Conservation (phyloP, 92 coral and sea anemone genomes). For the Pocillopora grandis region DNA sequence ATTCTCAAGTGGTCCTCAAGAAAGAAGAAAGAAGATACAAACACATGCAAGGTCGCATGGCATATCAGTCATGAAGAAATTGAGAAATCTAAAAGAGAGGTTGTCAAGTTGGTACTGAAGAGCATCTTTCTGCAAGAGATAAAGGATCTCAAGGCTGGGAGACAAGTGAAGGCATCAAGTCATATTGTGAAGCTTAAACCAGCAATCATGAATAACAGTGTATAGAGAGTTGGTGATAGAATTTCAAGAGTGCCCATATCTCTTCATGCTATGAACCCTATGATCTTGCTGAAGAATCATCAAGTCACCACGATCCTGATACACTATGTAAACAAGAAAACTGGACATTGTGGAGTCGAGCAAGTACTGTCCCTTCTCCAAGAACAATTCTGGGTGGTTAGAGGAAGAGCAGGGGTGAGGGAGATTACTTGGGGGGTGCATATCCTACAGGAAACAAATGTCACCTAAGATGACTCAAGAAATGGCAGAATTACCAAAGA, state of each 20-base stretch:
- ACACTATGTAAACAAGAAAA: constrained; percentile 42
- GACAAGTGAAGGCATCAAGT: constrained; percentile 29
- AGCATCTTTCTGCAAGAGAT: constrained; percentile 19
- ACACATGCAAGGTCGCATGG: too few relatives aligned
- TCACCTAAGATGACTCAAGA: constrained; percentile 31
- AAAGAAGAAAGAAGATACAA: background rate
- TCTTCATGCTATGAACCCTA: constrained; percentile 38
- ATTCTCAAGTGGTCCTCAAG: constrained; percentile 7
- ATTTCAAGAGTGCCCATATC: constrained; percentile 42
- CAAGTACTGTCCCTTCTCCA: constrained; percentile 46
- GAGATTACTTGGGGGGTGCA: constrained; percentile 31
- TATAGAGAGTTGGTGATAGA: constrained; percentile 50
- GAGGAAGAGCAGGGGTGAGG: constrained; percentile 37
- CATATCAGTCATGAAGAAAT: background rate
- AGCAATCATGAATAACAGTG: constrained; percentile 2
- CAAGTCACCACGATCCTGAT: constrained; percentile 41
- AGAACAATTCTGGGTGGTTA: constrained; percentile 11
- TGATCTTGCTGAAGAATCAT: constrained; percentile 28
- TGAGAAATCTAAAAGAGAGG: background rate
- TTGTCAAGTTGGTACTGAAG: background rate
- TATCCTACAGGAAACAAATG: constrained; percentile 37
- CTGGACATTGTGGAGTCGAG: constrained; percentile 61
- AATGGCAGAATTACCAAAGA: constrained; percentile 31
- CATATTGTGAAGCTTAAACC: constrained; percentile 33
- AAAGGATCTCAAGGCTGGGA: constrained; percentile 22